These are phyloP conservation scores for Calephelis nemesis DNA, from an alignment of 1,140 invertebrate species.

Conservation along the genomic window DNA sequence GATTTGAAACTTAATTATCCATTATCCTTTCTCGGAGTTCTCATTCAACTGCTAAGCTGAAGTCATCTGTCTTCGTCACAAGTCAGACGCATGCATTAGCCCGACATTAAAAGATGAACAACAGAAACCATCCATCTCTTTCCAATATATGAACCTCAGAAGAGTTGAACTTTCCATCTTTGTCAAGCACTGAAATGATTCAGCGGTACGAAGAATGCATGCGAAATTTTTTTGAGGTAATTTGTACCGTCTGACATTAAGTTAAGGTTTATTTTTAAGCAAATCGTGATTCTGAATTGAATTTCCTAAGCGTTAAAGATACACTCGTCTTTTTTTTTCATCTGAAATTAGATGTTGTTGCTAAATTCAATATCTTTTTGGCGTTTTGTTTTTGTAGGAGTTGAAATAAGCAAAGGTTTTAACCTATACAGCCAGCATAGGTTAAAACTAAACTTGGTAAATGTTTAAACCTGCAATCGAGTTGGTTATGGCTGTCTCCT, in stretches of 20 bases:
- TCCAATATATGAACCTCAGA: slow-evolving; percentile 6
- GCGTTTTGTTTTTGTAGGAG: not conserved
- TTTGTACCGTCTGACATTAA: slow-evolving; percentile 29
- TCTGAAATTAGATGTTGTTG: slow-evolving; percentile 49
- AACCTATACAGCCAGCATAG: no score
- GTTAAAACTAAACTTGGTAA: no score
- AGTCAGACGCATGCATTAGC: slow-evolving; percentile 61
- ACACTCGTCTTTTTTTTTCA: slow-evolving; percentile 53
- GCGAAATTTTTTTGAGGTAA: slow-evolving; percentile 28
- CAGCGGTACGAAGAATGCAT: slow-evolving; percentile 56
- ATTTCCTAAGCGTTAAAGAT: slow-evolving; percentile 60
- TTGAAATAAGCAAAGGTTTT: no score
- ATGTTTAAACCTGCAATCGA: no score
- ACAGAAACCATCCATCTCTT: slow-evolving; percentile 39
- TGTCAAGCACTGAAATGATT: slow-evolving; percentile 58
- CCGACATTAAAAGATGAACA: slow-evolving; percentile 42
- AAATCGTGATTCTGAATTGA: slow-evolving; percentile 45
- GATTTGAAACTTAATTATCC: slow-evolving; percentile 44
- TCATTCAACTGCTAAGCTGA: slow-evolving; percentile 64
- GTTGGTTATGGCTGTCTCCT: no score
- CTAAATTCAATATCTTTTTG: slow-evolving; percentile 34
- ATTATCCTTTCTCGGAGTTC: slow-evolving; percentile 46
- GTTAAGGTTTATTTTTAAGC: slow-evolving; percentile 36
- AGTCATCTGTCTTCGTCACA: slow-evolving; percentile 71
- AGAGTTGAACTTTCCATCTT: slow-evolving; percentile 31